Evolutionary conservation across 2,888 invertebrate species (phyloP).

Genomic region (Latheticus oryzae): DNA sequence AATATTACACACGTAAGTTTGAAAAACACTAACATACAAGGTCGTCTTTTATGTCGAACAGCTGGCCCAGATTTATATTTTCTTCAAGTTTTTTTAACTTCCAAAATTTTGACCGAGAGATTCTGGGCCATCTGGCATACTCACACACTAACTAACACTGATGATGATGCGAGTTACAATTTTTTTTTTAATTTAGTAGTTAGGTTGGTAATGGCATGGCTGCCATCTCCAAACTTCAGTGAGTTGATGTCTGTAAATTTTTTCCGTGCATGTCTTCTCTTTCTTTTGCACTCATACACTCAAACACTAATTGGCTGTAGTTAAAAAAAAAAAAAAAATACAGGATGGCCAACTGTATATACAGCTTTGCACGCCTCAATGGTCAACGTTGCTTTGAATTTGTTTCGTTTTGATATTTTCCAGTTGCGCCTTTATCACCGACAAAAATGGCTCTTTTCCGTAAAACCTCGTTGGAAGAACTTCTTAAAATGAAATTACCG

Average conservation of each 20-base stretch:
- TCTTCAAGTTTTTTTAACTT: no score
- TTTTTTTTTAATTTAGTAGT: constrained; percentile 38
- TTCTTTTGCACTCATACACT: constrained; percentile 18
- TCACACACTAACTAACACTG: constrained; percentile 22
- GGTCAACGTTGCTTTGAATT: constrained; percentile 11
- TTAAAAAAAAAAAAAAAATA: no score
- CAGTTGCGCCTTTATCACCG: constrained; percentile 80
- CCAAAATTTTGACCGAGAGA: no score
- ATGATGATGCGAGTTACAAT: constrained; percentile 29
- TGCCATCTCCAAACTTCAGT: constrained; percentile 49
- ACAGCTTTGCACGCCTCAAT: constrained; percentile 1
- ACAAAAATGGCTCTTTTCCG: constrained; percentile 76
- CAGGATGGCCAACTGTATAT: no score
- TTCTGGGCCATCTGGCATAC: constrained; percentile 7
- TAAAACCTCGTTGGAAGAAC: constrained; percentile 71
- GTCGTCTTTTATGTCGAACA: no score
- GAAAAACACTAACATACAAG: constrained; percentile 32
- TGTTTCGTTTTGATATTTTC: constrained; percentile 57
- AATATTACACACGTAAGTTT: constrained; percentile 49
- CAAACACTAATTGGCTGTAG: constrained; percentile 20
- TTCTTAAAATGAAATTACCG: constrained; percentile 65
- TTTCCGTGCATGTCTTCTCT: constrained; percentile 14
- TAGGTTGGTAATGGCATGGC: constrained; percentile 56
- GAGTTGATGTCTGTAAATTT: constrained; percentile 44
- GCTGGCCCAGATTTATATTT: no score